Base-by-base conservation (phyloP, 2,797 vertebrate species). In the Tolypeutes matacus region DNA sequence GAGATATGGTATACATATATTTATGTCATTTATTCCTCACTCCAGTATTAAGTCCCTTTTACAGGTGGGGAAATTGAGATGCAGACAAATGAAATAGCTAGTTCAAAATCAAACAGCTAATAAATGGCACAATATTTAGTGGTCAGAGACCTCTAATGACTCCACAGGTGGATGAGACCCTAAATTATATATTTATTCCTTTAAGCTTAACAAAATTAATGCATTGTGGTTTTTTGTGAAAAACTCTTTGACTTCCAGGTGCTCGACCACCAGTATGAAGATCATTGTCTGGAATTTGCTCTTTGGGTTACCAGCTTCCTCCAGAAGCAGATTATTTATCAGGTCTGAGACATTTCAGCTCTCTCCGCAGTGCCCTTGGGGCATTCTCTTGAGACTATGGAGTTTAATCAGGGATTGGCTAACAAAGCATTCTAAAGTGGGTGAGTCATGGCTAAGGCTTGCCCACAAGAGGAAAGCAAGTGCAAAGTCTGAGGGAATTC, bases 351-450 rank as follows among this genome's bases (percentile, higher is more conserved):
- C 3, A 1, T 13, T 7, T 0, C 34, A 15, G 11, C 8, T 69
- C 70, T 62, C 25, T 53, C 75, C 65, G 25, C 36, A 69, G 21
- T n/a, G 88, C 58, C 70, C 83, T 70, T 51, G 62, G 20, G 13
- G 58, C 36, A 31, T 92, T 77, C 75, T 49, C 39, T 77, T 53
- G 81, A 94, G 53, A 51, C 49, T 73, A 85, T 15, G 4, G 92
- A 89, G 77, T 53, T 70, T 96, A 92, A 95, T 86, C 39, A 67
- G 39, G 77, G 69, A 91, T 31, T 67, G 87, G 81, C 94, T 91
- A 91, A 91, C 58, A 93, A 93, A 94, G 92, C 86, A 92, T 96
- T 96, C 92, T 93, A 70, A 83, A 67, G 70, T 49, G 64, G 58
- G 31, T 93, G 94, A 95, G 84, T 96, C 92, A 84, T 1, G 13